Evolutionary conservation across 2,113 vertebrate genomes (phyloP).

Genomic region (Oplegnathus fasciatus): DNA sequence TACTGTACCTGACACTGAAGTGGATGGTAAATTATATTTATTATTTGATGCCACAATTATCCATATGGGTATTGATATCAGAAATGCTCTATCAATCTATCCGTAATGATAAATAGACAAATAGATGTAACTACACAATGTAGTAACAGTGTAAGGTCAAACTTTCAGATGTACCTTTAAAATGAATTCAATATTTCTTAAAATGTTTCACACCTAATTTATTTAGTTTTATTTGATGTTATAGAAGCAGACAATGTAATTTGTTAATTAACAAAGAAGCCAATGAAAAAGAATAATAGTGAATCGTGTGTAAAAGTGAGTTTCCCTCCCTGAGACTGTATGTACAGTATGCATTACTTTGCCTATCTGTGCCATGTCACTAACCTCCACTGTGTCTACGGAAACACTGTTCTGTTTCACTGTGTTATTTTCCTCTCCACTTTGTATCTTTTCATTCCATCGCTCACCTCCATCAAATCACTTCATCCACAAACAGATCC

Average conservation of each 20-base stretch:
- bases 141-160: too few species aligned
- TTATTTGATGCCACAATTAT: neutral
- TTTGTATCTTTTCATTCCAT: conserved; percentile 91
- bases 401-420: conserved; percentile 94
- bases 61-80: neutral
- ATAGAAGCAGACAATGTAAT: neutral
- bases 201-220: neutral
- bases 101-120: neutral
- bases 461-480: conserved; percentile 94
- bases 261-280: neutral
- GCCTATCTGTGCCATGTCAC: conserved; percentile 54
- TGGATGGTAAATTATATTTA: neutral
- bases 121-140: neutral
- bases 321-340: conserved; percentile 52
- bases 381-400: conserved; percentile 75
- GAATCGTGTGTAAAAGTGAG: neutral
- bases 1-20: neutral
- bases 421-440: conserved; percentile 94
- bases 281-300: neutral
- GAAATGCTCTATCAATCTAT: neutral
- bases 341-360: conserved; percentile 24
- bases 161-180: too few species aligned
- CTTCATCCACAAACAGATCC: conserved; percentile 95
- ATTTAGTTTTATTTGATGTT: neutral
- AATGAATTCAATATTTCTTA: neutral